Percentiles rank a stretch among this genome's conserved stretches.
Evolutionary conservation across 2,113 vertebrate species (phyloP).

Genomic region (Asarcornis scutulata): DNA sequence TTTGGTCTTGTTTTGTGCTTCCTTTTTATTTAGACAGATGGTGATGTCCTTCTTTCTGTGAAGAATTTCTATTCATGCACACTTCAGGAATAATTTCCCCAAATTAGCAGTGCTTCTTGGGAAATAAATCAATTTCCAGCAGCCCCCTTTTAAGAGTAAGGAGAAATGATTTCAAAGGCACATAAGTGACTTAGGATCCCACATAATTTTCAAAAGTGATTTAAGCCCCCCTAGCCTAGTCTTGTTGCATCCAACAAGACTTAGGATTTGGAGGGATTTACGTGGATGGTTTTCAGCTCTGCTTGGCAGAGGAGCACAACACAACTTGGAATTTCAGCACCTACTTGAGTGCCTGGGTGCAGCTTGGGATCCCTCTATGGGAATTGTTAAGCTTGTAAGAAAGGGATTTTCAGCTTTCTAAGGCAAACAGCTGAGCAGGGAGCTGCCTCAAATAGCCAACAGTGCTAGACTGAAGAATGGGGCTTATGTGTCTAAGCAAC

Average conservation of each 20-base stretch:
- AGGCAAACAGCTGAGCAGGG: slow-evolving; percentile 60
- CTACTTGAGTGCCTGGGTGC: not conserved
- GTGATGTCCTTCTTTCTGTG: slow-evolving; percentile 1
- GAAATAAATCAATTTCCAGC: slow-evolving; percentile 6
- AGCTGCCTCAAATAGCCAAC: slow-evolving; percentile 57
- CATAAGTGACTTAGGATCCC: slow-evolving; percentile 16
- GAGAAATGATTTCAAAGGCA: slow-evolving; percentile 12
- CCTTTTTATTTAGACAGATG: slow-evolving; percentile 14
- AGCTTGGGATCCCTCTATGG: slow-evolving; percentile 5
- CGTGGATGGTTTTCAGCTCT: slow-evolving; percentile 35
- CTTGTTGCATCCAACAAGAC: slow-evolving; percentile 49
- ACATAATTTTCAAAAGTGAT: slow-evolving; percentile 33
- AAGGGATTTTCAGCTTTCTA: slow-evolving; percentile 70
- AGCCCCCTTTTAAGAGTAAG: not conserved
- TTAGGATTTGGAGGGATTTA: slow-evolving; percentile 70
- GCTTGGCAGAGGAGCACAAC: slow-evolving; percentile 44
- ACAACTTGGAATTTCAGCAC: not conserved
- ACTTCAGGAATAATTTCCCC: slow-evolving; percentile 21
- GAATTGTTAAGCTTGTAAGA: slow-evolving; percentile 70
- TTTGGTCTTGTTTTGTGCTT: not conserved
- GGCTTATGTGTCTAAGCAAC: slow-evolving; percentile 60
- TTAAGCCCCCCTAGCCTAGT: slow-evolving; percentile 35
- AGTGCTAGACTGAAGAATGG: slow-evolving; percentile 47
- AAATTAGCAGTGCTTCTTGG: not conserved
- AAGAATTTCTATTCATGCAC: slow-evolving; percentile 26